Base-by-base conservation (phyloP, 2,113 vertebrate species). In the Nipponia nippon region DNA sequence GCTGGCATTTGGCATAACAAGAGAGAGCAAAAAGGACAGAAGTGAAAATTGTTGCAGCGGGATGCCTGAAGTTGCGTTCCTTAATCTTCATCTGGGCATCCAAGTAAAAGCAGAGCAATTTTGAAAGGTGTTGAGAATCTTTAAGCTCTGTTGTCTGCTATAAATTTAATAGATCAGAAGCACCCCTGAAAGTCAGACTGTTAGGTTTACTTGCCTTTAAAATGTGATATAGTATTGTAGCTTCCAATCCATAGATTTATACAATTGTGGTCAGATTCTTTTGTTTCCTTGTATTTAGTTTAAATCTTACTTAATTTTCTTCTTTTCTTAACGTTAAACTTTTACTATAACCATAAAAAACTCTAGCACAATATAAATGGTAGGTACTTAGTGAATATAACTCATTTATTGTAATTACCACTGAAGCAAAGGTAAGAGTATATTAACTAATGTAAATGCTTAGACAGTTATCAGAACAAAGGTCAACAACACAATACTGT, bases 1-100 rank as follows among this genome's bases (percentile, higher is more conserved):
- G 71, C 81, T 89, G 34, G 53, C 21, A 70, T 40, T 49, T 72
- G 58, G 16, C 22, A 75, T 66, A 93, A 87, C 62, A 62, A 88
- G 82, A 86, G 46, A 83, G 40, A 94, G 75, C 1, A 55, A 96
- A 95, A 96, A 88, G 92, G 82, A 93, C 88, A 89, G 75, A 91
- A 95, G 70, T 82, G 78, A 95, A 95, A 96, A 95, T 93, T 91
- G 83, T 73, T 71, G 4, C 81, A 83, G 91, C 6, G 4, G n/a
- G 89, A 80, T 70, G 29, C 23, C 58, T 84, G 25, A 89, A 92
- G 86, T 76, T 82, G 61, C 0, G 0, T 89, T 95, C 49, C 84
- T 77, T 95, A 85, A 73, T 96, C 70, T 95, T 80, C n/a, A 65
- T 83, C 66, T 87, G 70, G 56, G 72, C 77, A 93, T 49, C 40